Percentiles rank a stretch among this genome's conserved stretches.
Conservation (phyloP, 2,113 vertebrate genomes). For the Campylorhamphus procurvoides region DNA sequence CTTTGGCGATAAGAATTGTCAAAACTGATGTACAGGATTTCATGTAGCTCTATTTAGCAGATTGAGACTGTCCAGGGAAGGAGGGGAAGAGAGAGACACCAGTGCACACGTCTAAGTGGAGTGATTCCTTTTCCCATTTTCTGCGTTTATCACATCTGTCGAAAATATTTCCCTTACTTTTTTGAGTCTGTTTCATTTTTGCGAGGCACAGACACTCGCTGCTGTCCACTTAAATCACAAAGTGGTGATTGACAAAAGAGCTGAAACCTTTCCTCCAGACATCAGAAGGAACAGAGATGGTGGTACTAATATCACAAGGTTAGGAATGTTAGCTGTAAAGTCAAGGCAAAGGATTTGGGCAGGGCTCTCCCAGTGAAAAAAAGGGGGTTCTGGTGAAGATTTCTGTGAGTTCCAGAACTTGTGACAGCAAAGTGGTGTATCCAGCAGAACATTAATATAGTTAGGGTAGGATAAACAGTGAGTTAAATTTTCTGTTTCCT, state of each 20-base stretch:
- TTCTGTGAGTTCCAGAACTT: not conserved
- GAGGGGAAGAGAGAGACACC: not conserved
- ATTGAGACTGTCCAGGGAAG: not conserved
- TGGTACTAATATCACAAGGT: not conserved
- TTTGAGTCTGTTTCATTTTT: not conserved
- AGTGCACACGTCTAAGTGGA: fast-evolving
- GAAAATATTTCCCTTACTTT: not conserved
- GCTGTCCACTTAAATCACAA: not conserved
- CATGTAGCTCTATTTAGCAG: conserved; percentile 18
- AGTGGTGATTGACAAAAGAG: not conserved
- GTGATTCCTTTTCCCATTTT: not conserved
- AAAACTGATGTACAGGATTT: conserved; percentile 8
- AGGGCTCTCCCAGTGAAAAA: not conserved
- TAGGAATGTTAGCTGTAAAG: not conserved
- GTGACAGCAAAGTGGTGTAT: not conserved
- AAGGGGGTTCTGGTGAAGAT: not conserved
- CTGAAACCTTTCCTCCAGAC: not conserved
- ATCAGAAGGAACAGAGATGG: not conserved
- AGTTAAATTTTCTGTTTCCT: not conserved
- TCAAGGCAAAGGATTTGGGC: fast-evolving
- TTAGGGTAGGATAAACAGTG: not conserved
- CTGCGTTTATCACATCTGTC: not conserved
- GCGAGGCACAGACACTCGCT: not conserved
- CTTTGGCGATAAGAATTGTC: not conserved
- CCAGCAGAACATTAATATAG: not conserved